Conservation (phyloP, 37 sponge, comb jelly and placozoan genomes). For the Mnemiopsis leidyi region DNA sequence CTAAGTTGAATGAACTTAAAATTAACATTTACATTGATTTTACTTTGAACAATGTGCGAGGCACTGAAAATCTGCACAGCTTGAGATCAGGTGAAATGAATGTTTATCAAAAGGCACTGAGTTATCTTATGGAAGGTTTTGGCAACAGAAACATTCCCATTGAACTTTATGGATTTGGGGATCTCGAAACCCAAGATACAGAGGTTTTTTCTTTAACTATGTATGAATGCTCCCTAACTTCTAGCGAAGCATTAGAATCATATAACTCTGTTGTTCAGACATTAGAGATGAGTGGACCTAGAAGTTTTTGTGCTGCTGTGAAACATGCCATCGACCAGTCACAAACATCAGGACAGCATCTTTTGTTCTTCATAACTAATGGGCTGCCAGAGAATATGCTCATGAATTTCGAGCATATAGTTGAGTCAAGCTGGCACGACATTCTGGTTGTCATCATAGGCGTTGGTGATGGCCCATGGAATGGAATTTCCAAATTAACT, state of each 20-base stretch:
- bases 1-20: not conserved
- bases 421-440: slow-evolving; percentile 20
- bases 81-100: not conserved
- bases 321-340: slow-evolving; percentile 29
- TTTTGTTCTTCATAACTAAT: slow-evolving; percentile 10
- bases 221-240: not conserved
- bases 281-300: slow-evolving; percentile 29
- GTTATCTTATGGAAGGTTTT: not conserved
- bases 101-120: not conserved
- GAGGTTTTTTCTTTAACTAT: slow-evolving; percentile 12
- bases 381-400: slow-evolving; percentile 11
- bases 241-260: not conserved
- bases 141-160: not conserved
- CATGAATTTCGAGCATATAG: not conserved
- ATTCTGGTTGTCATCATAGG: not conserved
- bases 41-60: slow-evolving; percentile 21
- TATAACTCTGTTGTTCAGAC: not conserved
- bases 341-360: not conserved
- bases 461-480: slow-evolving; percentile 25
- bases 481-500: not conserved
- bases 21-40: slow-evolving; percentile 35
- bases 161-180: not conserved
- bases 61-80: not conserved
- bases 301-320: not conserved
- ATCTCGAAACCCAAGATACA: slow-evolving; percentile 2